Conservation (phyloP, 2,113 vertebrate species). For the Suncus etruscus region DNA sequence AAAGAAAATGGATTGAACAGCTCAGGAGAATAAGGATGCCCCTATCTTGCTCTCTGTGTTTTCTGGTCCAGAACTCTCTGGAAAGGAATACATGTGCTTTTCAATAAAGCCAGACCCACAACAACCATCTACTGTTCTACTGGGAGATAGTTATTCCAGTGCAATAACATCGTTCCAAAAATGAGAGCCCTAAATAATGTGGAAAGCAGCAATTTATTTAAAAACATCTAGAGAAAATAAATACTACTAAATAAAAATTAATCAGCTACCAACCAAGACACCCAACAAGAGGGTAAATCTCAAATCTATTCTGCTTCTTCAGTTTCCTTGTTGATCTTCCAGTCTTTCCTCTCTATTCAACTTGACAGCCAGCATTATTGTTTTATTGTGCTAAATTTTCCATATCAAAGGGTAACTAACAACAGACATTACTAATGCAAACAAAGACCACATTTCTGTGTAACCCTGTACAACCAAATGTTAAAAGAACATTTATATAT, state of each 20-base stretch:
- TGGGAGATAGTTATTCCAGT: not conserved
- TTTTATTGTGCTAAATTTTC: not conserved
- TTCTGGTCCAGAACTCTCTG: accelerated
- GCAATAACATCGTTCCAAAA: not conserved
- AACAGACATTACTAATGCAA: not conserved
- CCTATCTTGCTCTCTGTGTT: accelerated
- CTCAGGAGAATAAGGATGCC: not conserved
- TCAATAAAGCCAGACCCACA: not conserved
- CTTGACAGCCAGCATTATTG: not conserved
- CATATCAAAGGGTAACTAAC: not conserved
- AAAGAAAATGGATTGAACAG: too few relatives aligned
- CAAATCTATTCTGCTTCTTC: not conserved
- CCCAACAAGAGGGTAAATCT: too few relatives aligned
- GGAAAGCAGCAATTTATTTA: not conserved
- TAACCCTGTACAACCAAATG: not conserved
- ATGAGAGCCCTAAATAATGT: not conserved
- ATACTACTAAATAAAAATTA: not conserved
- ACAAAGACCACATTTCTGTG: not conserved
- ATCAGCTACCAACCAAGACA: not conserved
- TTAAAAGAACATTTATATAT: not conserved
- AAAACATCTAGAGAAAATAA: not conserved
- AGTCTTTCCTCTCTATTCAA: not conserved
- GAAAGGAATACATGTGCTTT: not conserved
- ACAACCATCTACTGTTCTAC: not conserved
- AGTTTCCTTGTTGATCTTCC: not conserved